Conservation (phyloP, 2,113 vertebrate species). For the Macroglossus sobrinus region DNA sequence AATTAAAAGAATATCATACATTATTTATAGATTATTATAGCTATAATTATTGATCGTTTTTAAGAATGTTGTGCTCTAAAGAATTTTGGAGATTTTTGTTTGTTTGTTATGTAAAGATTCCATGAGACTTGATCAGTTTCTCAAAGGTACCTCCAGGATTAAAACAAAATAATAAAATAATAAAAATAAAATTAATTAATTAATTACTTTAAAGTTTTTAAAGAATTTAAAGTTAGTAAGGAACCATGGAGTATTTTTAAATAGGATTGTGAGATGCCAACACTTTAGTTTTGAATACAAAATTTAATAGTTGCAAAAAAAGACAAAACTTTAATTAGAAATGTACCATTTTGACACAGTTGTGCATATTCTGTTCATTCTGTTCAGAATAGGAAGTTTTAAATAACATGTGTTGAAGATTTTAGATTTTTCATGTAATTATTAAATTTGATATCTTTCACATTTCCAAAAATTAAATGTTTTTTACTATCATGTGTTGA, state of each 20-base stretch:
- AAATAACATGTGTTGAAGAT: not conserved
- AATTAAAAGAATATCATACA: not conserved
- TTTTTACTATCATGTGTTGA: not conserved
- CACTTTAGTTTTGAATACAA: not conserved
- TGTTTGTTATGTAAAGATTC: not conserved
- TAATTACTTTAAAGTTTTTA: not conserved
- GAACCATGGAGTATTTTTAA: not conserved
- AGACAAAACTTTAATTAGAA: not conserved
- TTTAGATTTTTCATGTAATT: not conserved
- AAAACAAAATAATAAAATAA: not conserved
- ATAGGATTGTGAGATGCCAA: not conserved
- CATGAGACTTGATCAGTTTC: not conserved
- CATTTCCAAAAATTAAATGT: not conserved
- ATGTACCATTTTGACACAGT: not conserved
- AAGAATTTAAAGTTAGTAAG: not conserved
- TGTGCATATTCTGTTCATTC: not conserved
- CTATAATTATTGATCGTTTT: not conserved
- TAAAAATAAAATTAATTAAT: not conserved
- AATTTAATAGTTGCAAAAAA: not conserved
- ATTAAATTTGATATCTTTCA: not conserved
- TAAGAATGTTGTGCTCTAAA: not conserved
- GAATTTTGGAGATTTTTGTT: too few relatives aligned
- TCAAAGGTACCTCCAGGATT: not conserved
- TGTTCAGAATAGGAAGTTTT: not conserved
- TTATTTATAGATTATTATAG: not conserved